phyloP scores from a whole-genome alignment of 2,113 vertebrate genomes.

The Corvus moneduloides region DNA sequence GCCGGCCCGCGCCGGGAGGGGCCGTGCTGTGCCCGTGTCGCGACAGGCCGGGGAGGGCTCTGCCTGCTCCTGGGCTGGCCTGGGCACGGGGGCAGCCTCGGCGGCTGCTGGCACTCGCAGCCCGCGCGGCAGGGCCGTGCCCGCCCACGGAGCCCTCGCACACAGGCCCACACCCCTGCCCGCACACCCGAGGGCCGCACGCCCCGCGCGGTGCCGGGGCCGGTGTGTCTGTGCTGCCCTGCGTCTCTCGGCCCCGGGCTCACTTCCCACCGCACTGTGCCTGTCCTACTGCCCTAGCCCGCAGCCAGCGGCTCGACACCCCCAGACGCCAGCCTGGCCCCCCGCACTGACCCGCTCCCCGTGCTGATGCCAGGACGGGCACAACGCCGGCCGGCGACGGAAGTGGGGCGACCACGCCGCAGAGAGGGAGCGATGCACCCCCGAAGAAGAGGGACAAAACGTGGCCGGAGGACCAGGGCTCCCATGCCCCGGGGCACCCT shows the following conservation, averaged over 20 bases:
- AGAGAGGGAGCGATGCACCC: background rate
- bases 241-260: background rate
- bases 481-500: background rate
- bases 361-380: conserved; percentile 9
- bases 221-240: background rate
- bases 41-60: background rate
- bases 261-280: background rate
- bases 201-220: background rate
- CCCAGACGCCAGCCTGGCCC: background rate
- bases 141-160: rapidly evolving
- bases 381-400: background rate
- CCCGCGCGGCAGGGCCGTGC: background rate
- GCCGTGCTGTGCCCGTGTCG: background rate
- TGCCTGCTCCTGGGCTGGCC: background rate
- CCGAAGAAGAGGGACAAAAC: conserved; percentile 20
- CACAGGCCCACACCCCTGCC: rapidly evolving
- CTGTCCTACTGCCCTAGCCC: conserved; percentile 35
- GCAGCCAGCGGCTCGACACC: conserved; percentile 3
- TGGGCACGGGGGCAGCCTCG: background rate
- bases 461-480: background rate
- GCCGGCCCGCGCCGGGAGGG: background rate
- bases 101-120: background rate
- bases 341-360: background rate
- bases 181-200: rapidly evolving
- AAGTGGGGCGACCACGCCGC: background rate